Percentiles rank a stretch among this genome's conserved stretches.
phyloP scores from a whole-genome alignment of 2,113 vertebrate species.

The Amphiprion percula region DNA sequence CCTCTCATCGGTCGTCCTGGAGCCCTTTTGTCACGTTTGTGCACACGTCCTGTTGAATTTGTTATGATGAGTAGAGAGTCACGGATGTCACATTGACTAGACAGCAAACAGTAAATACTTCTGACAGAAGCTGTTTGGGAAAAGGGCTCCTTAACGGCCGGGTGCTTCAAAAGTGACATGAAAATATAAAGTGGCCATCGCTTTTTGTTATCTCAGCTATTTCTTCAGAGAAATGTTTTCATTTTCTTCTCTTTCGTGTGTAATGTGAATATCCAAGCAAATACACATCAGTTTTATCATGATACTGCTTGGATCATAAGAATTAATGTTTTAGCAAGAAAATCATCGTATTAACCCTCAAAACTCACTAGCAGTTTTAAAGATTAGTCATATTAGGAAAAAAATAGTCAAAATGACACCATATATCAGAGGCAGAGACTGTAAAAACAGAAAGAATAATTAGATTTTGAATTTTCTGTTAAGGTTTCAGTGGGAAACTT shows the following conservation, averaged over 20 bases:
- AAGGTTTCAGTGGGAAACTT: too few species aligned
- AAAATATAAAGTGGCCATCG: conserved; percentile 21
- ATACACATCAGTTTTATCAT: background rate
- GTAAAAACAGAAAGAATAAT: too few species aligned
- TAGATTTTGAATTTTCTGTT: too few species aligned
- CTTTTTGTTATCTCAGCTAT: conserved; percentile 23
- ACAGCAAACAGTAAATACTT: conserved; percentile 59
- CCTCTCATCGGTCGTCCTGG: conserved; percentile 19
- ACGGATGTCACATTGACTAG: conserved; percentile 42
- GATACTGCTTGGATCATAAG: background rate
- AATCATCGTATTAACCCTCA: too few species aligned
- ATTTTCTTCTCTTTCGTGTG: background rate
- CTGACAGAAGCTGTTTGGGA: conserved; percentile 63
- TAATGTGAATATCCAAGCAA: background rate
- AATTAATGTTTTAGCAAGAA: too few species aligned
- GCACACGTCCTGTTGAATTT: conserved; percentile 66
- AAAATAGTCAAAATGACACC: too few species aligned
- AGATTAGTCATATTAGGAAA: too few species aligned
- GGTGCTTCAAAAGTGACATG: conserved; percentile 35
- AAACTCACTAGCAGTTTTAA: too few species aligned
- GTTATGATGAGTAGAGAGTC: conserved; percentile 43
- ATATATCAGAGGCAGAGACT: too few species aligned
- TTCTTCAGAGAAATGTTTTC: conserved; percentile 29
- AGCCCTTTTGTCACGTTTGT: conserved; percentile 50
- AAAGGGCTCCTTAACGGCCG: conserved; percentile 28